Conservation (phyloP, 2,888 invertebrate species). For the Tholera decimalis region DNA sequence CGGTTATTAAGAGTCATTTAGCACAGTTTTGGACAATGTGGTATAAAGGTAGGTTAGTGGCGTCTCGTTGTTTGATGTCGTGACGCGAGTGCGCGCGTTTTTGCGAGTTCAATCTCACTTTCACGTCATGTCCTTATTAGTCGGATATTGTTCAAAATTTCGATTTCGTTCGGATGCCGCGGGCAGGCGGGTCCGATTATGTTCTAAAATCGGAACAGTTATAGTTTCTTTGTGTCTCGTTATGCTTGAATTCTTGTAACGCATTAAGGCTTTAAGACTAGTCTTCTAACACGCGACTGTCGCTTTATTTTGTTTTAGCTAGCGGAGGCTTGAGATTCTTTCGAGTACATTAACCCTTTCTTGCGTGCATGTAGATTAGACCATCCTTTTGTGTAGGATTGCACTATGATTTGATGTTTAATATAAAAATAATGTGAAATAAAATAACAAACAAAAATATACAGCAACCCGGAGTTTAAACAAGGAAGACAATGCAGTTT, state of each 20-base stretch:
- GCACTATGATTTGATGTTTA: background rate
- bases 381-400: no score
- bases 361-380: background rate
- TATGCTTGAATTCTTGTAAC: conserved; percentile 51
- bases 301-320: conserved; percentile 36
- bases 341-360: conserved; percentile 24
- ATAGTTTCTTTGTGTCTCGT: conserved; percentile 57
- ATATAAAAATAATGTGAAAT: background rate
- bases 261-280: conserved; percentile 48
- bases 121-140: conserved; percentile 86
- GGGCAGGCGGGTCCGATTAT: conserved; percentile 63
- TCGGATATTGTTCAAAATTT: conserved; percentile 82
- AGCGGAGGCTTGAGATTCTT: conserved; percentile 25
- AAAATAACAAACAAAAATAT: background rate
- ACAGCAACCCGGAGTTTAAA: background rate
- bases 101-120: conserved; percentile 79
- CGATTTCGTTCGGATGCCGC: conserved; percentile 78
- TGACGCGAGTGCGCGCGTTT: conserved; percentile 71
- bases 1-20: conserved; percentile 77
- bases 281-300: conserved; percentile 51
- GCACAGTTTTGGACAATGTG: conserved; percentile 67
- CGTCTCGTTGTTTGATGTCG: conserved; percentile 61
- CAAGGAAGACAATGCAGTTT: conserved; percentile 18
- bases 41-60: conserved; percentile 61
- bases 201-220: conserved; percentile 58